These are phyloP conservation scores for Camptogramma bilineatum DNA, from an alignment of 2,888 invertebrate genomes.

Conservation along the genomic window DNA sequence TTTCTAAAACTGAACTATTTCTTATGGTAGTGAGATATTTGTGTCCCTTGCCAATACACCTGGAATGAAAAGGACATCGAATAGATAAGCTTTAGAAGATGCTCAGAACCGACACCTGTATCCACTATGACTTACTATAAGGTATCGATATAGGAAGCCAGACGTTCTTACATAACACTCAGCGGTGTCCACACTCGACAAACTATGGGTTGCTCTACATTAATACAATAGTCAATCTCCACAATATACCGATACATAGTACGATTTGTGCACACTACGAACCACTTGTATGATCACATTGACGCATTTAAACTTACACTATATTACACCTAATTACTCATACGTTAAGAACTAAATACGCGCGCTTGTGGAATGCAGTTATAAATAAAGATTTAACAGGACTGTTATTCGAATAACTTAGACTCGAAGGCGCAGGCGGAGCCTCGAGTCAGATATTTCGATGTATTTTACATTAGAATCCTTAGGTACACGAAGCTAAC, in stretches of 20 bases:
- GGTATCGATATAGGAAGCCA: slow-evolving; percentile 70
- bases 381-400: slow-evolving; percentile 76
- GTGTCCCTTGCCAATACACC: not conserved
- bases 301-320: slow-evolving; percentile 77
- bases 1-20: slow-evolving; percentile 4
- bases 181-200: slow-evolving; percentile 75
- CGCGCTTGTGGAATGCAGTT: slow-evolving; percentile 82
- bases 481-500: slow-evolving; percentile 61
- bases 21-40: not conserved
- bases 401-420: slow-evolving; percentile 64
- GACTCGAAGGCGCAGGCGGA: slow-evolving; percentile 66
- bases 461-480: slow-evolving; percentile 77
- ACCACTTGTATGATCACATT: slow-evolving; percentile 81
- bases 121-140: slow-evolving; percentile 71
- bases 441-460: slow-evolving; percentile 75
- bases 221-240: slow-evolving; percentile 31
- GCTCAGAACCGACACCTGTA: slow-evolving; percentile 38
- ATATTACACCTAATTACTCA: slow-evolving; percentile 66
- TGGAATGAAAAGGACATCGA: not conserved
- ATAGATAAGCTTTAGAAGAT: slow-evolving; percentile 4
- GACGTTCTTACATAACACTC: slow-evolving; percentile 72
- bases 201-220: slow-evolving; percentile 71
- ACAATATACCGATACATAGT: slow-evolving; percentile 61
- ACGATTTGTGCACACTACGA: slow-evolving; percentile 82
- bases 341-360: slow-evolving; percentile 72